These are phyloP conservation scores for Cotesia vestalis DNA, from an alignment of 1,140 invertebrate species.

Conservation along the genomic window DNA sequence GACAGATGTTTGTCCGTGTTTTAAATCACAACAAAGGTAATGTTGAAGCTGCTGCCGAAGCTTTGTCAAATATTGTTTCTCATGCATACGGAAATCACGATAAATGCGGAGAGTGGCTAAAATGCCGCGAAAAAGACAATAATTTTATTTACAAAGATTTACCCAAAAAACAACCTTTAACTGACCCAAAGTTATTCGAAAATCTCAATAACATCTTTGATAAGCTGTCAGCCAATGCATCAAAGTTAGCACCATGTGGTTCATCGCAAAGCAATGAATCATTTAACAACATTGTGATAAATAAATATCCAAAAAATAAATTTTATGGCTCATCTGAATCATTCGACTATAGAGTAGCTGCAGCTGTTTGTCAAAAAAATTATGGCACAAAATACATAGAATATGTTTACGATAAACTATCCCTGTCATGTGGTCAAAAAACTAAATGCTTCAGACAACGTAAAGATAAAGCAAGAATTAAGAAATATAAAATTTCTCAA, in stretches of 20 bases:
- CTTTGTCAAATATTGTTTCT: conserved; percentile 28
- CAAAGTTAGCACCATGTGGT: conserved; percentile 30
- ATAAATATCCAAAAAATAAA: conserved; percentile 38
- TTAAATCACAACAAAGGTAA: conserved; percentile 36
- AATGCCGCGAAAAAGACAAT: not conserved
- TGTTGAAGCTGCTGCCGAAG: conserved; percentile 8
- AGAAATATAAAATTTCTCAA: conserved; percentile 9
- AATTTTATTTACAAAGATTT: conserved; percentile 27
- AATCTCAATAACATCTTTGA: not conserved
- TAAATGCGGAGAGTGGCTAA: conserved; percentile 32
- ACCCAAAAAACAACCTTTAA: conserved; percentile 21
- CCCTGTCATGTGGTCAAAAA: conserved; percentile 30
- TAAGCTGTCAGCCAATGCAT: conserved; percentile 19
- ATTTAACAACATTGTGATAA: conserved; percentile 39
- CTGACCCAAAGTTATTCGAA: not conserved
- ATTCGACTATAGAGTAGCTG: conserved; percentile 32
- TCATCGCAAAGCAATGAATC: conserved; percentile 35
- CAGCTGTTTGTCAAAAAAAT: conserved; percentile 40
- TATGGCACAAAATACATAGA: conserved; percentile 31
- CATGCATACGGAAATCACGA: conserved; percentile 31
- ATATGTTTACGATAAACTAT: conserved; percentile 27
- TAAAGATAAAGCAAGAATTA: conserved; percentile 13
- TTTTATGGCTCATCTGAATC: conserved; percentile 41
- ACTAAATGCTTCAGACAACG: conserved; percentile 30
- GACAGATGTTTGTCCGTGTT: conserved; percentile 29